Evolutionary conservation across 2,888 invertebrate genomes (phyloP), one percentile per base, ranked within the genome.

Genomic region (Nezara viridula): DNA sequence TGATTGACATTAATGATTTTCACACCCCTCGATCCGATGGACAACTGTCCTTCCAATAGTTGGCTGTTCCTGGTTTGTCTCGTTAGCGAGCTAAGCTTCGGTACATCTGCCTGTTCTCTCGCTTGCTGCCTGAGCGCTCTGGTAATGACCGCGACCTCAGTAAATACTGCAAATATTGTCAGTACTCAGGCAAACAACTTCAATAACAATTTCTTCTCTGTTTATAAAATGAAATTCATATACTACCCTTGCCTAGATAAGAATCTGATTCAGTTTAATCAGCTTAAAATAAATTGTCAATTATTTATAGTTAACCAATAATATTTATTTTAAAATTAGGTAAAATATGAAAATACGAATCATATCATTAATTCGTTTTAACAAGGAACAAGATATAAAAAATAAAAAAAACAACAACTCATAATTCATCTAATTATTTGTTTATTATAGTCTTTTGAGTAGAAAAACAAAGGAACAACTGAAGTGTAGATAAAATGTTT

Each of bases 1-100:
- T 73, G 66, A 73, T 73, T 73, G 66, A 73, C 81, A 81, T 19
- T 81, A 81, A 81, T 81, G 81, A 81, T 81, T 12, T 81, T 81
- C 81, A 81, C 81, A 81, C 81, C 81, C 81, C n/a, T 44, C 24
- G 47, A 40, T 47, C 44, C 12, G 81, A 44, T n/a, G 40, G 24
- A 81, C 81, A 81, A 81, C 81, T 81, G 81, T 47, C n/a, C 44
- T 44, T 24, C 24, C 81, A 3, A 12, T 81, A 47, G 81, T 44
- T 44, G n/a, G n/a, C 44, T 9, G 81, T 81, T 81, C 81, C 81
- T 81, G 81, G 81, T 81, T 44, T 81, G 81, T 24, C n/a, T 44
- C 81, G 81, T 81, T 81, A 44, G 21, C 4, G 40, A 7, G 10
- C 77, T 40, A 77, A 77, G 81, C 81, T 47, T 44, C 44, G 16